These are phyloP conservation scores for Chiroxiphia lanceolata DNA, from an alignment of 2,797 vertebrate genomes.

Conservation along the genomic window DNA sequence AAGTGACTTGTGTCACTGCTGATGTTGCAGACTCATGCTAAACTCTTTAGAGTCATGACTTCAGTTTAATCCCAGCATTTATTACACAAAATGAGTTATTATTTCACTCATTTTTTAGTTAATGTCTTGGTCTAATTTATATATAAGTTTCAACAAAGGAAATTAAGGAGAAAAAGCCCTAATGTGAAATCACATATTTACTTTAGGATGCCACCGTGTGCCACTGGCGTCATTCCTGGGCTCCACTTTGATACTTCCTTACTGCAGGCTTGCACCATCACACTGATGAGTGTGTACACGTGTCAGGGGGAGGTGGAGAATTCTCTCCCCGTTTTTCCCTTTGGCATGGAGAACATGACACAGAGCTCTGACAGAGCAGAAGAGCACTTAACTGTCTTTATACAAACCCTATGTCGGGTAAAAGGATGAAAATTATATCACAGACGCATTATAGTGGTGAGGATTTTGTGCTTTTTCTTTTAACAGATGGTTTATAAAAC, in stretches of 20 bases:
- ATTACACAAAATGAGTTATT: not conserved
- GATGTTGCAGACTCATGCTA: not conserved
- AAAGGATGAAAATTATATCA: not conserved
- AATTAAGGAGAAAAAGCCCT: not conserved
- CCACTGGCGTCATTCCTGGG: not conserved
- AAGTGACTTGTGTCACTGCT: not conserved
- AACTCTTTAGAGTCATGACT: not conserved
- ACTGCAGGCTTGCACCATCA: not conserved
- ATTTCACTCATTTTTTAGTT: not conserved
- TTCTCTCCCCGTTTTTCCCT: not conserved
- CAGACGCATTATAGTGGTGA: not conserved
- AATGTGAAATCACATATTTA: not conserved
- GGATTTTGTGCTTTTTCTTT: not conserved
- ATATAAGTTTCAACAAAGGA: not conserved
- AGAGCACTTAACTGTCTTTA: not conserved
- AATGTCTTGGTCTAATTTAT: not conserved
- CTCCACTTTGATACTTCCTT: not conserved
- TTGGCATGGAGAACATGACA: not conserved
- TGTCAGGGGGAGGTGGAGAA: not conserved
- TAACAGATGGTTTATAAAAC: not conserved
- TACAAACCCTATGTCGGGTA: not conserved
- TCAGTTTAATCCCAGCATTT: not conserved
- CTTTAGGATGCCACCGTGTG: not conserved
- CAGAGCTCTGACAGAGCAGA: not conserved
- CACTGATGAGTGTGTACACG: fast-evolving